phyloP scores from a whole-genome alignment of 2,113 vertebrate genomes.

The Potamarius usumacintae region DNA sequence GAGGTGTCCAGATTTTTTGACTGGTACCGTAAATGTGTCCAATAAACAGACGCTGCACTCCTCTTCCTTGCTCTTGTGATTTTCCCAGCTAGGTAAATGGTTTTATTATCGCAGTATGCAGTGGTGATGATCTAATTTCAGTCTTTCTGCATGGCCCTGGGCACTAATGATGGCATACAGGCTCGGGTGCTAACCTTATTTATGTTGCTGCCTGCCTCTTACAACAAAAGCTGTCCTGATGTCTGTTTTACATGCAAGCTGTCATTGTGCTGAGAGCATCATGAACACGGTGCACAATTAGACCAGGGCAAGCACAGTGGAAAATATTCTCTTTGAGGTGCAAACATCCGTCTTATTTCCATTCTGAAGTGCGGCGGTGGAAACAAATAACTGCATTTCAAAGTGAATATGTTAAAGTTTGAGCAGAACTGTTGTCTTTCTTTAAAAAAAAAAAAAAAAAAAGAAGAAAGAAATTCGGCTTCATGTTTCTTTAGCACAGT shows the following conservation, averaged over 20 bases:
- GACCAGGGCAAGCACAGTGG: conserved; percentile 27
- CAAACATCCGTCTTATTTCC: conserved; percentile 53
- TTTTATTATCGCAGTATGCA: conserved; percentile 20
- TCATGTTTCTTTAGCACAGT: conserved; percentile 48
- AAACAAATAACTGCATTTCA: conserved; percentile 45
- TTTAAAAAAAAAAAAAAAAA: conserved; percentile 31
- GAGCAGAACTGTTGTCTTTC: conserved; percentile 44
- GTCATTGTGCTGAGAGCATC: conserved; percentile 26
- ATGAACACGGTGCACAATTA: conserved; percentile 33
- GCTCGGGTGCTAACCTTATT: conserved; percentile 46
- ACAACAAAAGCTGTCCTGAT: conserved; percentile 16
- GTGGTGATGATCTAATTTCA: conserved; percentile 42
- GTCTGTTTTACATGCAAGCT: conserved; percentile 16
- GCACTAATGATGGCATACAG: conserved; percentile 48
- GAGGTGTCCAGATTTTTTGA: too few species aligned
- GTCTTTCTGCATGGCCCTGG: conserved; percentile 40
- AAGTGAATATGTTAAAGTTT: conserved; percentile 51
- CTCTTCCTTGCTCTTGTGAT: conserved; percentile 16
- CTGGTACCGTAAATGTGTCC: too few species aligned
- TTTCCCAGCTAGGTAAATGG: conserved; percentile 40
- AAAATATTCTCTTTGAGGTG: conserved; percentile 58
- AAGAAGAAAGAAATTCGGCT: too few species aligned
- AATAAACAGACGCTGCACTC: not conserved
- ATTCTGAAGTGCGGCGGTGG: conserved; percentile 44
- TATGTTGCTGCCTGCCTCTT: conserved; percentile 36